Conservation (phyloP, 2,888 invertebrate genomes). For the Conchocele bisecta region DNA sequence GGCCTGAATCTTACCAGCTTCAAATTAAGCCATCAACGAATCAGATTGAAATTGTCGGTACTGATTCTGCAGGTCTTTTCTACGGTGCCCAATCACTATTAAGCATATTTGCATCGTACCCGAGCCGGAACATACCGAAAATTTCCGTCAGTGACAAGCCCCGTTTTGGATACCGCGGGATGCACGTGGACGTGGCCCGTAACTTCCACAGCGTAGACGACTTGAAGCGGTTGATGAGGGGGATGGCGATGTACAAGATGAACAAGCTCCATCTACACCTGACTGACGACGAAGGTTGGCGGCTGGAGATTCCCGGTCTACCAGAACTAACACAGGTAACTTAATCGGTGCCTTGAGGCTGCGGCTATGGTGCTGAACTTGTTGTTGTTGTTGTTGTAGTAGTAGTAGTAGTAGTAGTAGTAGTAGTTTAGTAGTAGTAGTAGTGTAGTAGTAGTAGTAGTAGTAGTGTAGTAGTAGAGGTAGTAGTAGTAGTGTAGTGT, state of each 20-base stretch:
- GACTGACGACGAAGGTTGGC: conserved; percentile 81
- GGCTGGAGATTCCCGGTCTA: conserved; percentile 79
- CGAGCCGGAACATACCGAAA: conserved; percentile 44
- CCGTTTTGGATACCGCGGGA: conserved; percentile 67
- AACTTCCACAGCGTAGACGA: conserved; percentile 74
- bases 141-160: conserved; percentile 63
- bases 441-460: too few species aligned
- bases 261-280: conserved; percentile 81
- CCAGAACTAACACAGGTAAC: conserved; percentile 78
- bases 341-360: not conserved
- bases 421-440: too few species aligned
- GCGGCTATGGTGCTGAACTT: too few species aligned
- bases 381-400: too few species aligned
- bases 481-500: too few species aligned
- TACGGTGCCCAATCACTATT: conserved; percentile 61
- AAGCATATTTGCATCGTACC: conserved; percentile 47
- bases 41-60: too few species aligned
- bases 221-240: conserved; percentile 70
- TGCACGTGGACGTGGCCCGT: conserved; percentile 70
- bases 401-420: too few species aligned
- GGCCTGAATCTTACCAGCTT: conserved; percentile 50
- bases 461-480: too few species aligned
- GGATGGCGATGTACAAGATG: conserved; percentile 80
- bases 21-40: too few species aligned
- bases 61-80: conserved; percentile 52